A percentile compares a stretch with the other conserved stretches of the same genome.
Evolutionary conservation across 92 coral and sea anemone species (phyloP).

Genomic region (Phenganax stokvisi): DNA sequence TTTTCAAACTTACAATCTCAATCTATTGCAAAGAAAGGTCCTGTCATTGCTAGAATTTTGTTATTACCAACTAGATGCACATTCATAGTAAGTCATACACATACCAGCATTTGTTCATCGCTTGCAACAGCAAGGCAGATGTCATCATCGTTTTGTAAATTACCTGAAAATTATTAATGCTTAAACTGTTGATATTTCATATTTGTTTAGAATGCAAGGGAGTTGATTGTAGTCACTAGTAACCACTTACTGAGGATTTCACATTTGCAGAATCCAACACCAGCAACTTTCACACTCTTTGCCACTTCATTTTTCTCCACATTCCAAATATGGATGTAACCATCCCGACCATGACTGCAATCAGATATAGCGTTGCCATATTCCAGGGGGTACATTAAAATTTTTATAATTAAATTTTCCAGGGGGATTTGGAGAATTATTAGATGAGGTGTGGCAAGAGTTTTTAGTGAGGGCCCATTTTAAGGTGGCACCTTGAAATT

Average conservation of each 20-base stretch:
- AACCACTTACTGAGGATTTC: conserved; percentile 41
- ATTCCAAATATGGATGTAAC: conserved; percentile 61
- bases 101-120: conserved; percentile 57
- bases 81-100: background rate
- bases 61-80: too few relatives aligned
- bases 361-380: background rate
- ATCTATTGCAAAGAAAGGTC: conserved; percentile 45
- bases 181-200: too few relatives aligned
- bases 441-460: background rate
- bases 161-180: background rate
- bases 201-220: background rate
- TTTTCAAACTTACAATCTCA: conserved; percentile 54
- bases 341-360: conserved; percentile 88
- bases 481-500: too few relatives aligned
- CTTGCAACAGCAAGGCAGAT: conserved; percentile 55
- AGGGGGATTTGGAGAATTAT: background rate
- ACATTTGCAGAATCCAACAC: conserved; percentile 82
- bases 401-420: background rate
- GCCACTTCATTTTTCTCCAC: conserved; percentile 44
- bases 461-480: background rate
- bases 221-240: background rate
- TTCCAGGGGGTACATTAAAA: background rate
- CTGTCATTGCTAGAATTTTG: too few relatives aligned
- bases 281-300: conserved; percentile 49
- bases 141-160: background rate